Evolutionary conservation across 2,113 vertebrate genomes (phyloP), one percentile per base, ranked within the genome.

Genomic region (Syrmaticus mikado): DNA sequence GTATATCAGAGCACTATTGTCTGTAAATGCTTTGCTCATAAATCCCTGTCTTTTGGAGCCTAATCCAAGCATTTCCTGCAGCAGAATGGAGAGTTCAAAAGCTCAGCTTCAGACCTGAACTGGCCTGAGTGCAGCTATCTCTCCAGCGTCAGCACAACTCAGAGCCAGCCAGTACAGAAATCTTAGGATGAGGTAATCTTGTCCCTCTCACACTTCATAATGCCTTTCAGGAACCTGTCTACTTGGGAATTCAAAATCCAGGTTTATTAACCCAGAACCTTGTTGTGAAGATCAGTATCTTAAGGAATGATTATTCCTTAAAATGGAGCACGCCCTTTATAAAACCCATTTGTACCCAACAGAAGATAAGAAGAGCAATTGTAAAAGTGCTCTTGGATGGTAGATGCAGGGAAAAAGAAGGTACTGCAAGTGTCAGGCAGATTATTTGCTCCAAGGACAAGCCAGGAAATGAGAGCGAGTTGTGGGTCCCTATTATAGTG

Each of bases 191-290:
- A 93, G 46, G 82, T 90, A 92, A 95, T 81, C 65, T 81, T 77
- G 73, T 55, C 82, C 65, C 17, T 30, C 68, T 93, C 88, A 85
- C 94, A 96, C 68, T 68, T 90, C 90, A 64, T 92, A 90, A 95
- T 92, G n/a, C 15, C 46, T 52, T 78, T 38, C 60, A 87, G 67
- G 9, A 93, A 38, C 6, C 15, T 80, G 61, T 87, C 79, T 94
- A n/a, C 77, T 30, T 61, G 68, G 45, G 61, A 95, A 94, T 90
- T 38, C 79, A 73, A 85, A 93, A 81, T 64, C 50, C 0, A 0
- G 0, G 4, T 80, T 91, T 93, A 93, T 83, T 0, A 2, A 78
- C 27, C 32, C 50, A 81, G 61, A 92, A 81, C 57, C 20, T 81
- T 65, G 36, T 74, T 71, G 36, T 24, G 41, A 87, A 60, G 55